A percentile compares a stretch with the other conserved stretches of the same genome.
These are phyloP conservation scores for Tragulus kanchil DNA, from an alignment of 2,113 vertebrate species.

Conservation along the genomic window DNA sequence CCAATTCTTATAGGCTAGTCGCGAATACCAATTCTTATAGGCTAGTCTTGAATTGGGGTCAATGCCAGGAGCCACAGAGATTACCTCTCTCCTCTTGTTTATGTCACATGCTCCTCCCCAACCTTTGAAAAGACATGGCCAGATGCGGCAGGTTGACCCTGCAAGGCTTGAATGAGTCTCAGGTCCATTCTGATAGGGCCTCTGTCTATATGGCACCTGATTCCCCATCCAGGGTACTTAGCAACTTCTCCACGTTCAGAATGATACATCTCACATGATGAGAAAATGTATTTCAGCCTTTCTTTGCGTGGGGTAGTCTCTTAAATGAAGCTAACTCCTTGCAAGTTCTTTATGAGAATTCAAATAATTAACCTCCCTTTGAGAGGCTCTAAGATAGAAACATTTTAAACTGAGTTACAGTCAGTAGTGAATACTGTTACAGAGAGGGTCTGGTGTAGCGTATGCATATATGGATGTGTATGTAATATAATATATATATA, in stretches of 20 bases:
- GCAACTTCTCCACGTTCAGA: neutral
- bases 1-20: too few relatives aligned
- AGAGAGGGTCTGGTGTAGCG: neutral
- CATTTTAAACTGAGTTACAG: neutral
- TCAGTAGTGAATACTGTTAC: neutral
- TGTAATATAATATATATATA: conserved; percentile 54
- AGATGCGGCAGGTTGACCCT: neutral
- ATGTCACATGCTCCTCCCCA: neutral
- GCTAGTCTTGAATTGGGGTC: neutral
- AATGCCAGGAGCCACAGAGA: neutral
- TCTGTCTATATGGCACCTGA: neutral
- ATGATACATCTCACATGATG: neutral
- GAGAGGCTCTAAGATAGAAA: neutral
- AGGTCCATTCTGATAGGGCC: neutral
- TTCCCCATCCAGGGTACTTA: neutral
- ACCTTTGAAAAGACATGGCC: neutral
- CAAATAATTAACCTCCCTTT: neutral
- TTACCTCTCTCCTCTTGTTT: neutral
- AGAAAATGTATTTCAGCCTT: neutral
- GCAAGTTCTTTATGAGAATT: conserved; percentile 1
- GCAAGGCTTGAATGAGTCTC: neutral
- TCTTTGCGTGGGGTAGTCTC: neutral
- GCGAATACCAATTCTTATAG: neutral
- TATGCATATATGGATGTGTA: conserved; percentile 49
- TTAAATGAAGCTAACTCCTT: neutral